These are phyloP conservation scores for Chymomyza fuscimana DNA, from an alignment of 2,888 invertebrate species.

Conservation along the genomic window DNA sequence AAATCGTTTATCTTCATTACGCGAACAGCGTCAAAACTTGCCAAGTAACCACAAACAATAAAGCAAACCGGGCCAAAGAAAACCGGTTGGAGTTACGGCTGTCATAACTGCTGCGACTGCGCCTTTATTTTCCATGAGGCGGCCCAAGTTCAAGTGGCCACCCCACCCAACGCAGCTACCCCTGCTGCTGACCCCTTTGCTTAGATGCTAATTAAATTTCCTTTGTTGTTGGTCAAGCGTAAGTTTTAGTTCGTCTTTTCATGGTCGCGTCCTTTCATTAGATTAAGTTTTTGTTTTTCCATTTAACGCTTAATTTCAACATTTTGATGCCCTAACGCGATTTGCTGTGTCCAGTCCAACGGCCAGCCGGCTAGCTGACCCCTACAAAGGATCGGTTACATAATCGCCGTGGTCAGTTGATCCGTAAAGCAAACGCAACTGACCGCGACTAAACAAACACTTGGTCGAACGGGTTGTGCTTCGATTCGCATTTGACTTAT, in stretches of 20 bases:
- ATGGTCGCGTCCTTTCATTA: constrained; percentile 51
- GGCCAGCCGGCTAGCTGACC: constrained; percentile 44
- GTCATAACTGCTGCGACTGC: constrained; percentile 44
- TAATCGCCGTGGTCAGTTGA: constrained; percentile 29
- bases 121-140: background rate
- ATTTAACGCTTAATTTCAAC: constrained; percentile 72
- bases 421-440: constrained; percentile 55
- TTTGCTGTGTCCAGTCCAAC: constrained; percentile 31
- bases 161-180: constrained; percentile 41
- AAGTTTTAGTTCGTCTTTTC: constrained; percentile 66
- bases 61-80: constrained; percentile 36
- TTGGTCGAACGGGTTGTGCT: constrained; percentile 41
- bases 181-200: constrained; percentile 45
- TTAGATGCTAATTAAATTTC: constrained; percentile 59
- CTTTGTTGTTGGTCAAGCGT: constrained; percentile 43
- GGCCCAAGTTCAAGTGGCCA: constrained; percentile 55
- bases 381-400: constrained; percentile 55
- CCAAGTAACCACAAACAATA: constrained; percentile 45
- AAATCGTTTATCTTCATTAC: constrained; percentile 71
- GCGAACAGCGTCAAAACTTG: constrained; percentile 54
- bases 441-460: constrained; percentile 72
- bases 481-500: constrained; percentile 66
- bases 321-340: constrained; percentile 68
- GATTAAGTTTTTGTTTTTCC: constrained; percentile 71
- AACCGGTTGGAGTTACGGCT: constrained; percentile 34